Conservation (phyloP, 2,888 invertebrate genomes). For the Stenodema calcarata region DNA sequence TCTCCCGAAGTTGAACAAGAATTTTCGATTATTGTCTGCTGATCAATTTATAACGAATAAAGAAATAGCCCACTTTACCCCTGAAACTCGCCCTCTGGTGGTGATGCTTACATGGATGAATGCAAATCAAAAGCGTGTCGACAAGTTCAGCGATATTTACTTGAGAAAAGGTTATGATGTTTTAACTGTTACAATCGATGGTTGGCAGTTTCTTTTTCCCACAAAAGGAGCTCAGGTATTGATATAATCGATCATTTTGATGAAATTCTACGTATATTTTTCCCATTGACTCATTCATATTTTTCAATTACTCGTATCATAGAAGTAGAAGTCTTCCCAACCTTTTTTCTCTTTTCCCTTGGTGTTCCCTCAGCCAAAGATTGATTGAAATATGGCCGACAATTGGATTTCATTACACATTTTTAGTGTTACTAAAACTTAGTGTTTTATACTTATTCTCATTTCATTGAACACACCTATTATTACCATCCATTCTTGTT, state of each 20-base stretch:
- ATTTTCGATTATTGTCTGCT: slow-evolving; percentile 13
- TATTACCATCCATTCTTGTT: neutral
- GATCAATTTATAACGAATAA: slow-evolving; percentile 2
- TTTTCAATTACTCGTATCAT: too few relatives aligned
- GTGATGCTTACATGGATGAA: slow-evolving; percentile 85
- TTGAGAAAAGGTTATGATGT: slow-evolving; percentile 86
- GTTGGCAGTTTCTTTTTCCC: slow-evolving; percentile 88
- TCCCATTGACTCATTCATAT: too few relatives aligned
- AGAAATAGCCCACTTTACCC: neutral
- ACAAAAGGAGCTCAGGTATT: slow-evolving; percentile 77
- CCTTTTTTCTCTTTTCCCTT: too few relatives aligned
- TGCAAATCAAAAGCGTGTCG: slow-evolving; percentile 80
- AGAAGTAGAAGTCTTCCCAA: too few relatives aligned
- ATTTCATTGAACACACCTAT: too few relatives aligned
- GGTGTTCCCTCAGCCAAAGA: too few relatives aligned
- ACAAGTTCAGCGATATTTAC: slow-evolving; percentile 84
- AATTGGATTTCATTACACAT: too few relatives aligned
- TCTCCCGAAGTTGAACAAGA: slow-evolving; percentile 5
- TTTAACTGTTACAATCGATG: slow-evolving; percentile 77
- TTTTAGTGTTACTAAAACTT: too few relatives aligned
- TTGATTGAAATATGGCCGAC: too few relatives aligned
- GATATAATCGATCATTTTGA: too few relatives aligned
- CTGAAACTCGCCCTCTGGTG: slow-evolving; percentile 68
- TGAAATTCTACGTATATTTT: too few relatives aligned
- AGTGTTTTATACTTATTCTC: too few relatives aligned